Conservation (phyloP, 1,140 invertebrate genomes). For the Drosophila willistoni region DNA sequence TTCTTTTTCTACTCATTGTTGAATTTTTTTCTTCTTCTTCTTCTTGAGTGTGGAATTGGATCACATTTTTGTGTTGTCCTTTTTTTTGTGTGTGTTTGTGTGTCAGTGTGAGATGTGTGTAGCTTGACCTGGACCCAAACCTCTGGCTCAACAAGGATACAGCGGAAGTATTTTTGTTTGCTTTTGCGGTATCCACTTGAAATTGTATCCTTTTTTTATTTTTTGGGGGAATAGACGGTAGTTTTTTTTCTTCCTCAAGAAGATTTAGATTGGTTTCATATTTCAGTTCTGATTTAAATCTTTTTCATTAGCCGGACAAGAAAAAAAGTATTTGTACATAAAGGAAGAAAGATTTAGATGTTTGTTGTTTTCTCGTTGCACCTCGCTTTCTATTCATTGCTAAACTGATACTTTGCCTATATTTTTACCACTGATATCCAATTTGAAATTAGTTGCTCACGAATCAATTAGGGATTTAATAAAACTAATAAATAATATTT, state of each 20-base stretch:
- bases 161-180: constrained; percentile 55
- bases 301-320: neutral
- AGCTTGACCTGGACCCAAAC: constrained; percentile 48
- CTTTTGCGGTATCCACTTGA: constrained; percentile 36
- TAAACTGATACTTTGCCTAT: too few species aligned
- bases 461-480: too few species aligned
- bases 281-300: neutral
- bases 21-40: constrained; percentile 18
- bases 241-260: constrained; percentile 22
- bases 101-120: constrained; percentile 29
- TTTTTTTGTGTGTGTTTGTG: constrained; percentile 20
- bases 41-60: constrained; percentile 50
- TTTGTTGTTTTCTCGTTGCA: too few species aligned
- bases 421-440: too few species aligned
- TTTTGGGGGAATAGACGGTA: constrained; percentile 26
- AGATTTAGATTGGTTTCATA: neutral
- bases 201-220: constrained; percentile 34
- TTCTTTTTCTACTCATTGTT: constrained; percentile 7
- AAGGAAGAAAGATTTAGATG: neutral
- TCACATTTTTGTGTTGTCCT: constrained; percentile 15
- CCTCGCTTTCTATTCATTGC: too few species aligned
- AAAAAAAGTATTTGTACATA: neutral
- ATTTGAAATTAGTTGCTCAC: too few species aligned
- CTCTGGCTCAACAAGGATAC: constrained; percentile 31
- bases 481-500: too few species aligned